Evolutionary conservation across 2,113 vertebrate genomes (phyloP), one percentile per base, ranked within the genome.

Genomic region (Nesoenas mayeri): DNA sequence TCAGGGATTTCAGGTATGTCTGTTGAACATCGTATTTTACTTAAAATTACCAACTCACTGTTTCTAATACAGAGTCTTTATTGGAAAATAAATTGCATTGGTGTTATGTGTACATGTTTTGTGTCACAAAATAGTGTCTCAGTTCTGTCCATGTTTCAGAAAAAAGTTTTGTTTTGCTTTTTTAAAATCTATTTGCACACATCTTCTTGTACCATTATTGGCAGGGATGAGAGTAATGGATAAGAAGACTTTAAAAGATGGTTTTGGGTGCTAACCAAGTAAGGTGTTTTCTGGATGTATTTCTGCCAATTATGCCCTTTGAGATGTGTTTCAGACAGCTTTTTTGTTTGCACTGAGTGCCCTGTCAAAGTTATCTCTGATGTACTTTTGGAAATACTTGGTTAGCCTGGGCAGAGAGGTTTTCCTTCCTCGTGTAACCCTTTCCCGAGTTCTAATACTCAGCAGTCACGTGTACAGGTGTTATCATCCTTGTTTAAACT

Each of bases 401-500:
- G 44, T 83, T 67, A 88, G 70, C 58, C 4, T 18, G 54, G 25
- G 7, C 29, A 51, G 26, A 28, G 19, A 75, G 16, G 20, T 65
- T 79, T 71, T 64, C 14, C 40, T 53, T 44, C 44, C 51, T 4
- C 15, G 3, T 66, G 12, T 53, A 61, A n/a, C 25, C 67, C 22
- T 84, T 91, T 90, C 34, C 28, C 38, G 34, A 47, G 47, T 51
- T 92, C 31, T 56, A 0, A 31, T 74, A 67, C 28, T 48, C 17
- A 38, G 24, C 72, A 80, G 75, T 95, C 32, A 56, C 69, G n/a
- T 78, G 51, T 42, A 32, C 42, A 38, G 61, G 40, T 60, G 56
- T 94, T 86, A 67, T 94, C 72, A 38, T 44, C 29, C 62, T 71
- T 29, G 22, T 48, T 71, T 95, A 93, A 93, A 94, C 91, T 93